Percentiles rank a stretch among this genome's conserved stretches.
Conservation (phyloP, 2,797 vertebrate genomes). For the Manis pentadactyla region DNA sequence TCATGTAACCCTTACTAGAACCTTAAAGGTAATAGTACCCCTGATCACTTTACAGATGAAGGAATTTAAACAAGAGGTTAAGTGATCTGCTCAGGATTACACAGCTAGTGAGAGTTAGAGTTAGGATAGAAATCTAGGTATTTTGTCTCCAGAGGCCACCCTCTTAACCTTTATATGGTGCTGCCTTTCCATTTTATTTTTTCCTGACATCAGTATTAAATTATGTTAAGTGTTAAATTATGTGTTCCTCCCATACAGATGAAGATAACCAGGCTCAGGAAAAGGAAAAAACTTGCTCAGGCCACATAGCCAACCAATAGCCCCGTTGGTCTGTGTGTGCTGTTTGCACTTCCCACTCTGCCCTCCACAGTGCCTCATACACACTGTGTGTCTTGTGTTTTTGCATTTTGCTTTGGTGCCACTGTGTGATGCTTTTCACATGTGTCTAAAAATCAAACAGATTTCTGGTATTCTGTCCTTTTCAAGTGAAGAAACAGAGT, state of each 20-base stretch:
- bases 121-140: background rate
- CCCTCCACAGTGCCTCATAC: background rate
- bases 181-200: background rate
- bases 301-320: background rate
- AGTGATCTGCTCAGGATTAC: background rate
- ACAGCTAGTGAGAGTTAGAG: background rate
- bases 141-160: background rate
- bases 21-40: background rate
- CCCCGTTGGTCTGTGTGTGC: background rate
- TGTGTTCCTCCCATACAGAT: background rate
- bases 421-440: background rate
- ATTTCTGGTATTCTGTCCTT: background rate
- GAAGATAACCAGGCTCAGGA: background rate
- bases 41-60: background rate
- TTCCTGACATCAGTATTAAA: background rate
- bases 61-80: background rate
- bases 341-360: background rate
- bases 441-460: background rate
- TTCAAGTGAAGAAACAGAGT: background rate
- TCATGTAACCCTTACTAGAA: background rate
- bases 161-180: background rate
- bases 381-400: background rate
- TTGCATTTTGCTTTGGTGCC: background rate
- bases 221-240: background rate
- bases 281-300: background rate